Percentiles rank a stretch among this genome's conserved stretches.
These are phyloP conservation scores for Cyprinodon variegatus DNA, from an alignment of 2,113 vertebrate species.

Conservation along the genomic window DNA sequence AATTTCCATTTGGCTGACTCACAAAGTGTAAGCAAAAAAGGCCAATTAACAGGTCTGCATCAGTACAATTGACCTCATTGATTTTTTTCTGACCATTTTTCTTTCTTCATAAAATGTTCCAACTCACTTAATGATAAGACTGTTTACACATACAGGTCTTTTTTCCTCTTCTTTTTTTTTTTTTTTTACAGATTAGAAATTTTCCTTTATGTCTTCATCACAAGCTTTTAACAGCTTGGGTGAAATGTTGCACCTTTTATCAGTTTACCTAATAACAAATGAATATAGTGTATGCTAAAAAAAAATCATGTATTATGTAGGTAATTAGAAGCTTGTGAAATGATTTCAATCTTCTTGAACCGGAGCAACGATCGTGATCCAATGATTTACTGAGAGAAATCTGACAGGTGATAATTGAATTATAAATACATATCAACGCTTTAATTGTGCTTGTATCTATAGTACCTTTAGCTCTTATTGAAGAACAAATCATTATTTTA, in stretches of 20 bases:
- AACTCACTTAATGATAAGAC: neutral
- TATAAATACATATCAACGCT: slow-evolving; percentile 55
- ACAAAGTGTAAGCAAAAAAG: neutral
- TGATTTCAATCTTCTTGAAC: slow-evolving; percentile 55
- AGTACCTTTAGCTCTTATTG: no score
- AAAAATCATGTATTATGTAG: neutral
- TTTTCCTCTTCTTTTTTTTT: slow-evolving; percentile 4
- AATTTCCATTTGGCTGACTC: neutral
- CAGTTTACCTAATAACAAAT: slow-evolving; percentile 40
- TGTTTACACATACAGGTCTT: neutral
- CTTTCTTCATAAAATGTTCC: slow-evolving; percentile 1
- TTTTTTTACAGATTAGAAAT: slow-evolving; percentile 15
- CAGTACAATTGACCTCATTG: neutral
- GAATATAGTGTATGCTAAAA: slow-evolving; percentile 46
- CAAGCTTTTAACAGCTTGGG: slow-evolving; percentile 17
- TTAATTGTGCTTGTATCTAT: no score
- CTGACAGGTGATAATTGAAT: slow-evolving; percentile 64
- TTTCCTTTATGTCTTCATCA: slow-evolving; percentile 3
- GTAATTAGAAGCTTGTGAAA: slow-evolving; percentile 35
- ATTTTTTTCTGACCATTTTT: neutral
- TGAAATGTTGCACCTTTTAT: slow-evolving; percentile 21
- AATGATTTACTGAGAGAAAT: slow-evolving; percentile 72
- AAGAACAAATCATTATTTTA: no score
- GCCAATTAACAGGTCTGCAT: neutral
- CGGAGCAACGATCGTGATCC: slow-evolving; percentile 39